phyloP scores from a whole-genome alignment of 2,797 vertebrate genomes.

The Scolopax bukidnonensis region DNA sequence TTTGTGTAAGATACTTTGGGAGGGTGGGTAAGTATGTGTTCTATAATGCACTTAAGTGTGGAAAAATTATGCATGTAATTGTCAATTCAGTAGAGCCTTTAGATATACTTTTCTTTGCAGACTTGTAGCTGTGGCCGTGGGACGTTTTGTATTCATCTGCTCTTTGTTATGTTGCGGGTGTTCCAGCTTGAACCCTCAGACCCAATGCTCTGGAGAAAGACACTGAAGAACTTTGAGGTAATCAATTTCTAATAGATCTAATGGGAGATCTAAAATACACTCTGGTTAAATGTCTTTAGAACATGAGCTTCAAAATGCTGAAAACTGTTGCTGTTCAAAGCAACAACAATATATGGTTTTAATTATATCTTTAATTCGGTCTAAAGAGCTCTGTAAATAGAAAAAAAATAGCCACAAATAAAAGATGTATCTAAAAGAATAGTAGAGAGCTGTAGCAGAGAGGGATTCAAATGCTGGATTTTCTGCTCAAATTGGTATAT shows the following conservation, averaged over 20 bases:
- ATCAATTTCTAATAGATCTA: not conserved
- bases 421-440: not conserved
- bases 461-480: not conserved
- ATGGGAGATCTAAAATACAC: not conserved
- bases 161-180: conserved; percentile 91
- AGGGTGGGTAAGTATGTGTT: rapidly evolving
- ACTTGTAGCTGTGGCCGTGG: conserved; percentile 91
- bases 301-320: not conserved
- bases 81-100: not conserved
- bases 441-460: not conserved
- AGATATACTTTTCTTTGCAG: conserved; percentile 61
- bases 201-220: conserved; percentile 90
- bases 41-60: not conserved
- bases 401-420: not conserved
- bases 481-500: not conserved
- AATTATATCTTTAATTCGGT: not conserved
- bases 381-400: not conserved
- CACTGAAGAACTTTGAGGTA: conserved; percentile 92
- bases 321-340: not conserved
- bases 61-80: not conserved
- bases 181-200: conserved; percentile 90
- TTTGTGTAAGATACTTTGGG: not conserved
- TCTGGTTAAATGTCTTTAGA: not conserved
- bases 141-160: conserved; percentile 89
- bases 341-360: not conserved